A percentile compares a stretch with the other conserved stretches of the same genome.
Conservation (phyloP, 2,113 vertebrate species). For the Ciconia maguari region DNA sequence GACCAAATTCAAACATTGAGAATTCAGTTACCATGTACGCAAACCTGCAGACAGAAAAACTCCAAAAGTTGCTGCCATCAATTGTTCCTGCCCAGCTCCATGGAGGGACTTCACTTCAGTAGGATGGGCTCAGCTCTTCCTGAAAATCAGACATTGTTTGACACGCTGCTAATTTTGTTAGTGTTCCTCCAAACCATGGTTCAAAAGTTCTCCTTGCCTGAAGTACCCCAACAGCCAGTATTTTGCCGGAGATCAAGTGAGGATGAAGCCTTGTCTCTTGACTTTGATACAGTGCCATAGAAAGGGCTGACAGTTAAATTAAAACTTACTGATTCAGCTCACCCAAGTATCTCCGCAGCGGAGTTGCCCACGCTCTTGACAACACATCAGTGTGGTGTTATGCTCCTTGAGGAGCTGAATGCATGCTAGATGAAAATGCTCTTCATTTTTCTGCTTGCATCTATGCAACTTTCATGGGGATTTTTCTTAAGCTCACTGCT, state of each 20-base stretch:
- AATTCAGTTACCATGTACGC: background rate
- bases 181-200: background rate
- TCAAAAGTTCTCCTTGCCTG: background rate
- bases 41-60: background rate
- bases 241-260: background rate
- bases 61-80: background rate
- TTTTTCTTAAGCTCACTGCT: conserved; percentile 11
- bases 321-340: conserved; percentile 48
- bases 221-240: background rate
- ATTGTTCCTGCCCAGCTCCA: background rate
- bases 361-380: conserved; percentile 13
- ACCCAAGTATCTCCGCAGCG: background rate
- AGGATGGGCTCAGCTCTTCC: background rate
- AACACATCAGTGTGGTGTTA: background rate
- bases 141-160: background rate
- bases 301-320: conserved; percentile 16
- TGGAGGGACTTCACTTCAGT: background rate
- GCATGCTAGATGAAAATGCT: background rate
- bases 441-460: background rate
- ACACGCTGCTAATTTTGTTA: background rate
- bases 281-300: background rate
- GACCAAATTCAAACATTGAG: background rate
- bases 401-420: conserved; percentile 10
- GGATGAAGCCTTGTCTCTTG: background rate
- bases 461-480: background rate